Percentiles rank a stretch among this genome's conserved stretches.
phyloP scores from a whole-genome alignment of 2,113 vertebrate species.

The Agapornis roseicollis region DNA sequence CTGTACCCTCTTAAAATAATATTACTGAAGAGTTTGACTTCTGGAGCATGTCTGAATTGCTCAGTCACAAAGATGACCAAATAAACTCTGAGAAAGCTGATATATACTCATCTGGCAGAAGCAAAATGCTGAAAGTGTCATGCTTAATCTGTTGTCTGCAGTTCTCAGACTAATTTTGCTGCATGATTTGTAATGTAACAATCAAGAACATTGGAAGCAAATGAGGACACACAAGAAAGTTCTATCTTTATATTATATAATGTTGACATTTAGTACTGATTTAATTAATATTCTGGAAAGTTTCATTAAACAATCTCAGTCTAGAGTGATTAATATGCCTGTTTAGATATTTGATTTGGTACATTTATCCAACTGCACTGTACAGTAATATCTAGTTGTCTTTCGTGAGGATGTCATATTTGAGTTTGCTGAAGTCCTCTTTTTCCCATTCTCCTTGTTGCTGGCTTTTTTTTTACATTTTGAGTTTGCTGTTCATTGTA shows the following conservation, averaged over 20 bases:
- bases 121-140: neutral
- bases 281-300: neutral
- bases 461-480: neutral
- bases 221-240: neutral
- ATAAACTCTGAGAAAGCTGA: neutral
- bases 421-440: neutral
- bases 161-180: neutral
- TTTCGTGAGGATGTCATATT: neutral
- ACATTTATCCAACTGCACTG: neutral
- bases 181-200: neutral
- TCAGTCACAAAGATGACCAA: neutral
- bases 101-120: fast-evolving
- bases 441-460: neutral
- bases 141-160: neutral
- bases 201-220: neutral
- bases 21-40: neutral
- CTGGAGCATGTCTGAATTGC: neutral
- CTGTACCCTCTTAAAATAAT: neutral
- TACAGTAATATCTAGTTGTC: neutral
- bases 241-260: neutral
- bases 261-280: neutral
- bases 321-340: neutral
- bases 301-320: neutral
- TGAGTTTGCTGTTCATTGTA: neutral
- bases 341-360: neutral